Percentiles rank a stretch among this genome's conserved stretches.
Conservation (phyloP, 1,140 invertebrate species). For the Thalassaphorura encarpata region DNA sequence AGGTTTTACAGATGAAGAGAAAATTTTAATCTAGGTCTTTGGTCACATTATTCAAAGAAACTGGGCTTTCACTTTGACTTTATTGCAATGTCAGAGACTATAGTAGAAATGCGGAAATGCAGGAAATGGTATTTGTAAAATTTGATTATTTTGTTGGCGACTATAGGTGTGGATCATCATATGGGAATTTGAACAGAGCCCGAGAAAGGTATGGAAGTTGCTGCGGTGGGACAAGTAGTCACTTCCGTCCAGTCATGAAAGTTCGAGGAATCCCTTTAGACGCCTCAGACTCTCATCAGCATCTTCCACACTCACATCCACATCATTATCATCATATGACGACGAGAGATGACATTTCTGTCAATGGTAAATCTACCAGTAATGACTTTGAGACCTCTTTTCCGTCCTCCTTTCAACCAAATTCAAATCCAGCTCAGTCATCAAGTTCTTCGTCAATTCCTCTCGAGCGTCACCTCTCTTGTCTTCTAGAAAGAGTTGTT, state of each 20-base stretch:
- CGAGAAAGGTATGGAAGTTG: not conserved
- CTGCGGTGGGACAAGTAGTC: not conserved
- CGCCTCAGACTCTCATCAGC: not conserved
- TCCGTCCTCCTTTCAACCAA: no score
- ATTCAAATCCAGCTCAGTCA: not conserved
- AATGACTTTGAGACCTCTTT: no score
- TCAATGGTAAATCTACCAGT: not conserved
- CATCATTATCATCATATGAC: not conserved
- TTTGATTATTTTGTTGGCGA: no score
- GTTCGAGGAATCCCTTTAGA: conserved; percentile 20
- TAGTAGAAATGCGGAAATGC: no score
- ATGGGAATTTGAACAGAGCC: conserved; percentile 18
- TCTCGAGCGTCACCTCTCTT: conserved; percentile 44
- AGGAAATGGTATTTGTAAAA: no score
- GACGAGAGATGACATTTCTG: not conserved
- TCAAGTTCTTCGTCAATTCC: not conserved
- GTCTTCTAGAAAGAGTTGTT: conserved; percentile 44
- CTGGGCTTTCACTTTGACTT: no score
- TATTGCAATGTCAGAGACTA: no score
- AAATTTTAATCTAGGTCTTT: no score
- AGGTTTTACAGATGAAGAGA: no score
- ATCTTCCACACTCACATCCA: no score
- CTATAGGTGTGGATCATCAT: conserved; percentile 13
- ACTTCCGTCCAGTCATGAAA: conserved; percentile 24
- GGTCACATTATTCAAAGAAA: no score